Base-by-base conservation (phyloP, 2,113 vertebrate species). In the Edolisoma coerulescens region DNA sequence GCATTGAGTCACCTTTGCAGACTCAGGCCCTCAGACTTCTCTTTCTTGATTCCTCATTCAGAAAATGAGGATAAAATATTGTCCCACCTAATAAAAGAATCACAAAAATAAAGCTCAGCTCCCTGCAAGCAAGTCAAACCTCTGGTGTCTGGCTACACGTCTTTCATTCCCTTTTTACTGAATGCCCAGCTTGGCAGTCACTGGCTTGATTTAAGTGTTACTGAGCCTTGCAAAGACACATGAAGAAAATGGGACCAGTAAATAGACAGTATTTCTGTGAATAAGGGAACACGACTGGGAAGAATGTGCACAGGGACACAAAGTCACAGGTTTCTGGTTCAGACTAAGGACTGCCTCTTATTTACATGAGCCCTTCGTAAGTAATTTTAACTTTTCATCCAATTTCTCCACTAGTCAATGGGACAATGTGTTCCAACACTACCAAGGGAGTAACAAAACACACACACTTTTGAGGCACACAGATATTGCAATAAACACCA, bases 331-430 rank as follows among this genome's bases (percentile, higher is more conserved):
- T 35, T 94, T 32, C 50, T 50, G 19, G 16, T 69, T 57, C 57
- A 35, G 12, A n/a, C 41, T 73, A 49, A 76, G 18, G 23, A 32
- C 50, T 80, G 42, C n/a, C 13, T 53, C 78, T 10, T 8, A 22
- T 50, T 69, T 57, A 41, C 37, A 42, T 7, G 8, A 33, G 9
- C 23, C 10, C 7, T 50, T 61, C 0, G 0, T 21, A 84, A 33
- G 16, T 52, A 5, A 60, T 52, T 85, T 76, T 64, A n/a, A 20
- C 15, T 92, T 82, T 67, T 49, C 18, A 60, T 53, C 41, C 16
- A 9, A 32, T 75, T 87, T 52, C 63, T 32, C 32, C 26, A 33
- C 6, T 21, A 61, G 28, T 49, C 68, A 89, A 71, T 22, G 5
- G n/a, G n/a, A 59, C 35, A 86, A 54, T 23, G 47, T 10, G 9